Evolutionary conservation across 2,113 vertebrate genomes (phyloP).

Genomic region (Ctenodactylus gundi): DNA sequence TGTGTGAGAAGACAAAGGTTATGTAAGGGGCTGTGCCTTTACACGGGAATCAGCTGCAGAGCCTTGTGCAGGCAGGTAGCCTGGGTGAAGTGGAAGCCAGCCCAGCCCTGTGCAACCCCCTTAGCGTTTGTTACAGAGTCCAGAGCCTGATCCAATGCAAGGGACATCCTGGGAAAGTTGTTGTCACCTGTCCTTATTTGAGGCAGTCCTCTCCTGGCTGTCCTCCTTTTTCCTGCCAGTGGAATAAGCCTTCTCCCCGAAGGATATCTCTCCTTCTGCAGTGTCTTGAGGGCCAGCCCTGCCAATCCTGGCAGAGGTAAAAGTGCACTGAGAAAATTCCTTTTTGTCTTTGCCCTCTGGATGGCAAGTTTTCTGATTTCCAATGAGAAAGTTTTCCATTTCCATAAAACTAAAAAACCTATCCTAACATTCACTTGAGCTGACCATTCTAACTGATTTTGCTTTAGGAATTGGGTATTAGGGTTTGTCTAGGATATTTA

Average conservation of each 20-base stretch:
- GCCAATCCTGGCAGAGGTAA: not conserved
- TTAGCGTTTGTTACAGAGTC: not conserved
- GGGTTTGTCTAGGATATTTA: not conserved
- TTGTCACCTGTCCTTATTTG: not conserved
- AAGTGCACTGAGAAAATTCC: not conserved
- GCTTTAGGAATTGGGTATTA: not conserved
- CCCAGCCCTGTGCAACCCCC: not conserved
- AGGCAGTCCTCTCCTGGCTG: not conserved
- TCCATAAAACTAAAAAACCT: not conserved
- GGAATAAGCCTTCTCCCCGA: not conserved
- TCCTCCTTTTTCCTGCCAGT: not conserved
- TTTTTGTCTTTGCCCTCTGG: not conserved
- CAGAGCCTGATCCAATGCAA: not conserved
- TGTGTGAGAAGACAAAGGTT: not conserved
- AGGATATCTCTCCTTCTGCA: not conserved
- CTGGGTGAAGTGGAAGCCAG: accelerated
- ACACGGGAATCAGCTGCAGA: accelerated
- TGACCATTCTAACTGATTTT: not conserved
- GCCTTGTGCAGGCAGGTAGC: not conserved
- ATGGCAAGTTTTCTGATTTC: not conserved
- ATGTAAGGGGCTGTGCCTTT: not conserved
- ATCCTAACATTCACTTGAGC: not conserved
- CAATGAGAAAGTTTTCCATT: not conserved
- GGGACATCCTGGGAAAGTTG: not conserved
- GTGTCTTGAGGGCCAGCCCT: not conserved